phyloP scores from a whole-genome alignment of 30 jellyfish, hydroid and myxozoan genomes.

The Hydractinia symbiolongicarpus region DNA sequence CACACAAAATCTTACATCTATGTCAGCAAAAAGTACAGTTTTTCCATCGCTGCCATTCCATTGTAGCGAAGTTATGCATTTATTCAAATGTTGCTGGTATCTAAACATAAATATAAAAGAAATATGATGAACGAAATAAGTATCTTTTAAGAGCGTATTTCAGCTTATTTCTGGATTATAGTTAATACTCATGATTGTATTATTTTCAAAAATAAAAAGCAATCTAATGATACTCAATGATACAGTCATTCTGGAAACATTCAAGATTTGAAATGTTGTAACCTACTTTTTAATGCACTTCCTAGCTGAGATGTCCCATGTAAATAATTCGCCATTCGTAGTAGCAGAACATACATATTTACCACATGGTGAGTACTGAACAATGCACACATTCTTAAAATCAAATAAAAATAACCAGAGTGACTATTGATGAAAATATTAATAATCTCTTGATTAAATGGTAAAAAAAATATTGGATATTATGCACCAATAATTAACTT shows the following conservation, averaged over 20 bases:
- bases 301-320: conserved; percentile 59
- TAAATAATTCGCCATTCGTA: conserved; percentile 56
- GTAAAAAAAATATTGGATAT: no score
- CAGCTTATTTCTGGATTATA: no score
- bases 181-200: no score
- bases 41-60: conserved; percentile 55
- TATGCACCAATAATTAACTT: no score
- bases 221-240: not conserved
- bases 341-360: conserved; percentile 49
- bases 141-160: not conserved
- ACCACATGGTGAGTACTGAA: conserved; percentile 63
- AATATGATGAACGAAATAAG: not conserved
- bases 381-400: conserved; percentile 39
- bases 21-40: conserved; percentile 53
- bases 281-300: conserved; percentile 46
- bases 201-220: not conserved
- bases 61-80: conserved; percentile 37
- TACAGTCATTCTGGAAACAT: not conserved
- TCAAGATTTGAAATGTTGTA: not conserved
- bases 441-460: no score
- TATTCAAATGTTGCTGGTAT: conserved; percentile 10
- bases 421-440: not conserved
- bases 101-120: not conserved
- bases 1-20: conserved; percentile 28
- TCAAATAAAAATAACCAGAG: not conserved